Evolutionary conservation across 2,888 invertebrate genomes (phyloP), one percentile per base, ranked within the genome.

Genomic region (Hydraecia micacea): DNA sequence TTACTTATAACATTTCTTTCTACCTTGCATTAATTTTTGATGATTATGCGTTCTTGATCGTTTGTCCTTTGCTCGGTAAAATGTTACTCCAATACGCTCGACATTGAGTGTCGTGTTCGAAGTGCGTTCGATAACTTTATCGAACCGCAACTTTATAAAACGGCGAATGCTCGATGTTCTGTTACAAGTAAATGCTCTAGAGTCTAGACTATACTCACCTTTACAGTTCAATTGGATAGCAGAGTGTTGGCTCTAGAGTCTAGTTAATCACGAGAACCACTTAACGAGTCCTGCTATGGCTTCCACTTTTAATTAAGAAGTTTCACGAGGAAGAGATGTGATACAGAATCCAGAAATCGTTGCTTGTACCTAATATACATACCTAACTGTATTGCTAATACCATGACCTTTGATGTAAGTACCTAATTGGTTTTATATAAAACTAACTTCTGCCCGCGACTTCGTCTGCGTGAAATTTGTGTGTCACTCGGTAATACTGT

Each of bases 271-370:
- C 25, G 69, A 73, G 28, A 73, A 80, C 81, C 75, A 83, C 72
- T 80, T 73, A 80, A 46, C 69, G 46, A 11, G 75, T 32, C 39
- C 28, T 66, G 60, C 39, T 72, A 69, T 18, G 72, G 72, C n/a
- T 72, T 84, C 68, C 28, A 13, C 21, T 70, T 85, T 75, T 70
- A 85, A 83, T 75, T 80, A 80, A 32, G 25, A 68, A 58, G 21
- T 49, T 69, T 77, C 60, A 62, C 49, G 68, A 6, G 9, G 36
- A 39, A 42, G 49, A 42, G 60, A 32, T 39, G 32, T 80, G 70
- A 70, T 79, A 62, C 62, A 49, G 32, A 46, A 13, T 36, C 2
- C 0, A 25, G 49, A 66, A 65, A 46, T 18, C 7, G 25, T 36
- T 36, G 13, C 18, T 6, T 49, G 25, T 70, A n/a, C 3, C 0